phyloP scores from a whole-genome alignment of 2,888 invertebrate species.

The Phengaris alcon region DNA sequence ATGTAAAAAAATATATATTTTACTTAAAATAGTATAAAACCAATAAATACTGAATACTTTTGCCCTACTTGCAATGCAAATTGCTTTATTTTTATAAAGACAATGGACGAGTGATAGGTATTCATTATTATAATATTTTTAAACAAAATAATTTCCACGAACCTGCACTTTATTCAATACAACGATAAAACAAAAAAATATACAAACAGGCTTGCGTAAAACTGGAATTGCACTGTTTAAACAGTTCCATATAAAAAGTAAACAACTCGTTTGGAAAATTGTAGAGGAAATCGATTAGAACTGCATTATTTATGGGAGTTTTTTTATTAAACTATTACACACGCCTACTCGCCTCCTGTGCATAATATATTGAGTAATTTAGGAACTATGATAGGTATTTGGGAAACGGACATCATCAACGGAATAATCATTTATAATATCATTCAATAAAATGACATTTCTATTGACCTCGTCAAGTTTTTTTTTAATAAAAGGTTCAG shows the following conservation, averaged over 20 bases:
- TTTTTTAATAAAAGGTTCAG: too few relatives aligned
- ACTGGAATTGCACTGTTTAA: neutral
- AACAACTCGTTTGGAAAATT: conserved; percentile 4
- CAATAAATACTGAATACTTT: neutral
- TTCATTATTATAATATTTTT: neutral
- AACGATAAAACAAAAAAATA: conserved; percentile 6
- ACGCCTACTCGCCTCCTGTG: neutral
- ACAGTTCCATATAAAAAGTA: conserved; percentile 13
- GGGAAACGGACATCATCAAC: too few relatives aligned
- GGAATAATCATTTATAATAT: too few relatives aligned
- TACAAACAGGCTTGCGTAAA: conserved; percentile 11
- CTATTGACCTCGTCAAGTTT: too few relatives aligned
- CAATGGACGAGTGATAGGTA: neutral
- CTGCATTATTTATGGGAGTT: neutral
- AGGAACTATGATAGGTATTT: too few relatives aligned
- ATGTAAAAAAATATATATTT: too few relatives aligned
- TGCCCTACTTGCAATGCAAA: neutral
- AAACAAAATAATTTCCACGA: neutral
- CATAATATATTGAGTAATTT: neutral
- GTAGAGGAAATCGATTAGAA: conserved; percentile 2
- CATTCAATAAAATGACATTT: too few relatives aligned
- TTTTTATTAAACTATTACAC: neutral
- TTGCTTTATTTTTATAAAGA: neutral
- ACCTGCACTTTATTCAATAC: neutral
- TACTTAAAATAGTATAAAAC: neutral